Evolutionary conservation across 2,888 invertebrate species (phyloP), one percentile per base, ranked within the genome.

Genomic region (Sepiola atlantica): DNA sequence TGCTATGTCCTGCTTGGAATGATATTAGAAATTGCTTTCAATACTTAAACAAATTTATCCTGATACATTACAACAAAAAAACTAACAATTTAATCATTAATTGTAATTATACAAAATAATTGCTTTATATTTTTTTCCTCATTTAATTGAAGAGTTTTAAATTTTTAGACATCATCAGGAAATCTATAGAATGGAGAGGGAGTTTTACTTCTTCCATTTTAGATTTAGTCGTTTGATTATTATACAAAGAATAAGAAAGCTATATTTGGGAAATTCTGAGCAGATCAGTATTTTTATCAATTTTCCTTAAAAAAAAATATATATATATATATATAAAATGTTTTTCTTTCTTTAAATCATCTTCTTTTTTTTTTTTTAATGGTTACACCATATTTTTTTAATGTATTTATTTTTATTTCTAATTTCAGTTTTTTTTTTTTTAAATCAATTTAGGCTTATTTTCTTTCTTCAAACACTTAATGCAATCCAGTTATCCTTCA

Each of bases 1-100:
- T 77, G 77, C 77, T 77, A 77, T n/a, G n/a, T 77, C 77, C 77
- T 77, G 77, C 77, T 77, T 77, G 77, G 77, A 77, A 77, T 77
- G 77, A n/a, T 77, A 77, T 32, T 77, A 77, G 77, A 77, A 77
- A 77, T 32, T 77, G 77, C n/a, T 77, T 32, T 77, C 14, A 12
- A 77, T 14, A n/a, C 1, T 16, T n/a, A 28, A 28, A n/a, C 12
- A 77, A 77, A n/a, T 77, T 77, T 77, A n/a, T 32, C 77, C 77
- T n/a, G 16, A 28, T 21, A 57, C 1, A n/a, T n/a, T n/a, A n/a
- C n/a, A n/a, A n/a, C n/a, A n/a, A n/a, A n/a, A 77, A 77, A 77
- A 77, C n/a, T n/a, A 77, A 24, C 24, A 61, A 77, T 77, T 77
- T 77, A 77, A n/a, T 77, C n/a, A 77, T 77, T 77, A 77, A 77